Evolutionary conservation across 2,113 vertebrate species (phyloP), one percentile per base, ranked within the genome.

Genomic region (Charina bottae): DNA sequence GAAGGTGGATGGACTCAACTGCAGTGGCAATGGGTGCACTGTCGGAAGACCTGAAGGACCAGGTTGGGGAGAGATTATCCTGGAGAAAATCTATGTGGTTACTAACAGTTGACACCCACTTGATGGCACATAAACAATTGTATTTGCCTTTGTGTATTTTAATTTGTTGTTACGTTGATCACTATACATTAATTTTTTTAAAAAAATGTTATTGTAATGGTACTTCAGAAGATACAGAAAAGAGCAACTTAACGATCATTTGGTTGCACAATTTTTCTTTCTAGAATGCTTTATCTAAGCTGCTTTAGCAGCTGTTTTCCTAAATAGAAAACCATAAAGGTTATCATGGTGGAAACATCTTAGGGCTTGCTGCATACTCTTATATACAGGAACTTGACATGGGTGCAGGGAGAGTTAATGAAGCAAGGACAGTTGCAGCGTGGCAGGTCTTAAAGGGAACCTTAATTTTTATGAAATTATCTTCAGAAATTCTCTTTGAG

Each of bases 331-430:
- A 87, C 37, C 17, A 21, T 37, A 83, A 83, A 37, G 72, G 72
- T 89, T 92, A 89, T 89, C 49, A 33, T 24, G 83, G 84, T 28
- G 49, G 42, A 92, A 87, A 89, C 84, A n/a, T 62, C 55, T 62
- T 62, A 49, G 53, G 87, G 86, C 88, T 92, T 92, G 26, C 42
- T 42, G 42, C 59, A 37, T n/a, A 26, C 11, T 84, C 56, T 13
- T 62, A 89, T 62, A 84, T 89, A 89, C 6, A 62, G 15, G 68
- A 49, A 88, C 68, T 88, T 84, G 86, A 92, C 87, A 87, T 91
- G 72, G 53, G 72, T 9, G 55, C 5, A 89, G 56, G 15, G 60
- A 89, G 83, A 87, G 56, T 60, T 92, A 92, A 84, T 92, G 89
- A 88, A 83, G 42, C 59, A 88, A 88, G n/a, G 56, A 33, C 49